Evolutionary conservation across 1,140 invertebrate species (phyloP).

Genomic region (Drosophila tani): DNA sequence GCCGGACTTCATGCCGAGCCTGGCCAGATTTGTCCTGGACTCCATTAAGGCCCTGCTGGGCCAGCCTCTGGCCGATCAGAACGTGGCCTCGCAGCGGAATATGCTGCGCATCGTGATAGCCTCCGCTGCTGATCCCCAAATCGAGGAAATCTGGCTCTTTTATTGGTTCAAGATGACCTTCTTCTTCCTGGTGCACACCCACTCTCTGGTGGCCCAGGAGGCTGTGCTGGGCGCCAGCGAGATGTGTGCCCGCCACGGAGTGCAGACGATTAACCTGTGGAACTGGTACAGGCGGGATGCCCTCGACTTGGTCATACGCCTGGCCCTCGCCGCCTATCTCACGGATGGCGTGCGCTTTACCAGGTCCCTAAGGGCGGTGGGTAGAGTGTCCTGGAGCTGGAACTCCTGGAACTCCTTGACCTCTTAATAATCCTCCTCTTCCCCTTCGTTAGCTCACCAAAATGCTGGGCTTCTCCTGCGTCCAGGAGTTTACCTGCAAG

Average conservation of each 20-base stretch:
- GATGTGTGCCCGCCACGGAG: slow-evolving; percentile 86
- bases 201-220: slow-evolving; percentile 87
- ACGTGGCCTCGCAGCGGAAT: slow-evolving; percentile 28
- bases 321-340: slow-evolving; percentile 87
- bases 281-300: slow-evolving; percentile 89
- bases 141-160: slow-evolving; percentile 85
- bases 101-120: slow-evolving; percentile 53
- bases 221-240: slow-evolving; percentile 87
- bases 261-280: slow-evolving; percentile 88
- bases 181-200: slow-evolving; percentile 88
- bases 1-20: slow-evolving; percentile 31
- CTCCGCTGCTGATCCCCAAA: slow-evolving; percentile 49
- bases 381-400: slow-evolving; percentile 61
- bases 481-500: slow-evolving; percentile 79
- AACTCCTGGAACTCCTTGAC: no score
- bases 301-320: slow-evolving; percentile 87
- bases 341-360: slow-evolving; percentile 85
- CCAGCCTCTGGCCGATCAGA: slow-evolving; percentile 31
- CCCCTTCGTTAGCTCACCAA: slow-evolving; percentile 54
- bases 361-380: slow-evolving; percentile 83
- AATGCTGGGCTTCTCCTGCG: slow-evolving; percentile 78
- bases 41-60: slow-evolving; percentile 34
- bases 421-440: not conserved
- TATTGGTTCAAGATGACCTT: slow-evolving; percentile 87
- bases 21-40: slow-evolving; percentile 36